Percentiles rank a stretch among this genome's conserved stretches.
Evolutionary conservation across 2,888 invertebrate genomes (phyloP).

Genomic region (Drosophila multiciliata): DNA sequence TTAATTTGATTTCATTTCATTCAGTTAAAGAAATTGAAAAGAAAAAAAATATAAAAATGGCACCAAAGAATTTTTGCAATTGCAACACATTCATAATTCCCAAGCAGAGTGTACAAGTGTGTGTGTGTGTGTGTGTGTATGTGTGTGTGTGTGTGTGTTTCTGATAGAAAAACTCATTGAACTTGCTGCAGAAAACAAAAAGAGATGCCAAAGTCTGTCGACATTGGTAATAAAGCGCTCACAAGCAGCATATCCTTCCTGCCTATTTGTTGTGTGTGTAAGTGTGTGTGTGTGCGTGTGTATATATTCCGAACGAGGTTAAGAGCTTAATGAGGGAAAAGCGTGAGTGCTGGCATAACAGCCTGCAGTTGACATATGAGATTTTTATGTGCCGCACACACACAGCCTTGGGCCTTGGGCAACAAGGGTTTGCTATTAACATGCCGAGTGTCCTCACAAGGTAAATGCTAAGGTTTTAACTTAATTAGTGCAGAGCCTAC

Average conservation of each 20-base stretch:
- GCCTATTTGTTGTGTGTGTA: conserved; percentile 3
- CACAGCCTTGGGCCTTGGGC: conserved; percentile 22
- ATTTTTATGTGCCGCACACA: conserved; percentile 69
- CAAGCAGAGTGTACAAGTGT: conserved; percentile 2
- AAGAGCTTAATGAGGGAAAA: conserved; percentile 74
- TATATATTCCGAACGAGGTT: conserved; percentile 63
- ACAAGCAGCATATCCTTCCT: conserved; percentile 60
- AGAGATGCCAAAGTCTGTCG: conserved; percentile 48
- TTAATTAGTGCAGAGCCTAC: conserved; percentile 68
- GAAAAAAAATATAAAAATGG: conserved; percentile 5
- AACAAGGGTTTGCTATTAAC: conserved; percentile 74
- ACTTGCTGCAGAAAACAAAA: conserved; percentile 39
- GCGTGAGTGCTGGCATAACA: conserved; percentile 31
- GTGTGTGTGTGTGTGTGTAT: background rate
- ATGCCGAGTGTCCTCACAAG: conserved; percentile 54
- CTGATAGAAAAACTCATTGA: conserved; percentile 38
- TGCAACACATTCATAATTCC: conserved; percentile 60
- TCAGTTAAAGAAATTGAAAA: conserved; percentile 70
- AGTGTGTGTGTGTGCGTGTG: conserved; percentile 11
- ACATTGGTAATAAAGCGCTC: conserved; percentile 79
- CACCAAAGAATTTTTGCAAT: conserved; percentile 29
- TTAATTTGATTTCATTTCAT: conserved; percentile 78
- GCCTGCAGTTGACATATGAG: conserved; percentile 77
- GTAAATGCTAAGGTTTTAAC: conserved; percentile 77
- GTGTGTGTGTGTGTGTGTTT: background rate